Conservation (phyloP, 2,888 invertebrate species). For the Girardia tigrina region DNA sequence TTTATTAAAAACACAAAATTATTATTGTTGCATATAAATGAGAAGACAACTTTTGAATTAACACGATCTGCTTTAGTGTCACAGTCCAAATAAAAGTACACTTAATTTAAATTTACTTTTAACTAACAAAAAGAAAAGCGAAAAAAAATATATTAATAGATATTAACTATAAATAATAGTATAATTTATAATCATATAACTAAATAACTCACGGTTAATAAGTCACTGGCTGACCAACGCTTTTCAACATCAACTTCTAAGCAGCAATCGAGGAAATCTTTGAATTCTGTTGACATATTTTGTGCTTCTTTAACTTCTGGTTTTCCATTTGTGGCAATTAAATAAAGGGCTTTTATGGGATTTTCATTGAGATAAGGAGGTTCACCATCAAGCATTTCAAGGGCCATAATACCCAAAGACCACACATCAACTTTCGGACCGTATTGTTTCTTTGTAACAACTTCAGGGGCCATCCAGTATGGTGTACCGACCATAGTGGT, state of each 20-base stretch:
- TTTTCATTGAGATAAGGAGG: slow-evolving; percentile 84
- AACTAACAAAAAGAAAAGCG: too few species aligned
- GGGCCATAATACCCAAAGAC: slow-evolving; percentile 73
- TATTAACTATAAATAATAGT: not conserved
- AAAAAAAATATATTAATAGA: too few species aligned
- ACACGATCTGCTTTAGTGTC: too few species aligned
- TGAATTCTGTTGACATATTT: slow-evolving; percentile 61
- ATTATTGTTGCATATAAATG: too few species aligned
- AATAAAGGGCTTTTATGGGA: slow-evolving; percentile 65
- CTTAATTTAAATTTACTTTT: too few species aligned
- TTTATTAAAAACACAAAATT: too few species aligned
- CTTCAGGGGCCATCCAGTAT: slow-evolving; percentile 92
- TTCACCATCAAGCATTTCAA: slow-evolving; percentile 83
- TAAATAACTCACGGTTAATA: slow-evolving; percentile 54
- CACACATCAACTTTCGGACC: slow-evolving; percentile 61
- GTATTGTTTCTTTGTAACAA: slow-evolving; percentile 63
- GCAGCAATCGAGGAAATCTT: slow-evolving; percentile 63
- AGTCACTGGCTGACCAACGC: slow-evolving; percentile 73
- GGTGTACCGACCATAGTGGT: slow-evolving; percentile 92
- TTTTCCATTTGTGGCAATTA: slow-evolving; percentile 84
- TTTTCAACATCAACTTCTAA: slow-evolving; percentile 78
- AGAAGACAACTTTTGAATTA: too few species aligned
- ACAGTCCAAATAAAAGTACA: too few species aligned
- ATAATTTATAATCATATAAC: not conserved
- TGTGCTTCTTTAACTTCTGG: slow-evolving; percentile 74